Percentiles rank a stretch among this genome's conserved stretches.
Evolutionary conservation across 2,888 invertebrate species (phyloP).

Genomic region (Rhopalosiphum nymphaeae): DNA sequence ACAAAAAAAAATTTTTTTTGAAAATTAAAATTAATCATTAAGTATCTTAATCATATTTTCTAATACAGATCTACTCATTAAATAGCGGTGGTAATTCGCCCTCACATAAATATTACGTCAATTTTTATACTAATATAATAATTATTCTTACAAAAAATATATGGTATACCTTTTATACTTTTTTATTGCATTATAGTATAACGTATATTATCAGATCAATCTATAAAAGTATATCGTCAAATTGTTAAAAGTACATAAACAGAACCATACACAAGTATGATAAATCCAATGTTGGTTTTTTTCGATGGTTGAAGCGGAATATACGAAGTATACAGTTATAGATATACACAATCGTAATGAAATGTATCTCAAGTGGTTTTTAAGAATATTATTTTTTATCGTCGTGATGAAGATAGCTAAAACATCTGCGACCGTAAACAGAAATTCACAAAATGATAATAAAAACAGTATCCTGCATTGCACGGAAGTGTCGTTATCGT

Average conservation of each 20-base stretch:
- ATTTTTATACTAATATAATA: neutral
- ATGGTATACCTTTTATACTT: neutral
- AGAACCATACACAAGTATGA: neutral
- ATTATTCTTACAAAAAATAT: neutral
- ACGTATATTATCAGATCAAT: neutral
- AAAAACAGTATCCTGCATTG: neutral
- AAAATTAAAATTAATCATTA: neutral
- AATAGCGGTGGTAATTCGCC: too few relatives aligned
- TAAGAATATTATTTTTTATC: constrained; percentile 9
- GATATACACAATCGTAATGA: neutral
- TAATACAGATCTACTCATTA: neutral
- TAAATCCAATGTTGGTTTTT: neutral
- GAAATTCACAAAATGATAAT: neutral
- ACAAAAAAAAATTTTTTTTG: neutral
- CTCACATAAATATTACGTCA: neutral
- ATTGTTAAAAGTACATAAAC: neutral
- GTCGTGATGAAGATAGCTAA: neutral
- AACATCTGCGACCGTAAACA: neutral
- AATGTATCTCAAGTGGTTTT: neutral
- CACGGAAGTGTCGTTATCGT: neutral
- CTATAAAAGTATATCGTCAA: neutral
- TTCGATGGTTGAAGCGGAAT: neutral
- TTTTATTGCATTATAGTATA: neutral
- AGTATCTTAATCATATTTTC: neutral
- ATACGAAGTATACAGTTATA: neutral